Base-by-base conservation (phyloP, 2,888 invertebrate genomes). In the Sarcophaga caerulescens region DNA sequence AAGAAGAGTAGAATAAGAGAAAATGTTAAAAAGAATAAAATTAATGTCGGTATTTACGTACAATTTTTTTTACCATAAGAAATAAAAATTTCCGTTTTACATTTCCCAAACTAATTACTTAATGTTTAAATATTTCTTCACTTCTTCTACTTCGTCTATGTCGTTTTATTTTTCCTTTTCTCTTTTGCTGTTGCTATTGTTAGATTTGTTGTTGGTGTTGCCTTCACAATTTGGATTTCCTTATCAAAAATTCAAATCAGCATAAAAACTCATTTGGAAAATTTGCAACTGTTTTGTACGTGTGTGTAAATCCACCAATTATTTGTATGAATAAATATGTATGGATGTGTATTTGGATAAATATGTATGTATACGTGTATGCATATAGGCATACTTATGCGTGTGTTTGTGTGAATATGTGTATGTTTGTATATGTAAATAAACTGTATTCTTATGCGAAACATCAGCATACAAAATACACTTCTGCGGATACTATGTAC, bases 201-300 rank as follows among this genome's bases (percentile, higher is more conserved):
- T 52, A 4, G 17, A 52, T 12, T 52, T 52, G 12, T 52, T 52
- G 21, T 10, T 14, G n/a, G n/a, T n/a, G n/a, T 21, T 73, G 35
- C 63, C 57, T 63, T 77, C 10, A 35, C 35, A 35, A 8, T 35
- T 35, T 63, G 47, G 52, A 81, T 74, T 70, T 81, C 44, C 74
- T 86, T 81, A 86, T 84, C 85, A 62, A 85, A 85, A 85, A 73
- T 71, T 65, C 52, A 80, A 83, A 85, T 85, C 83, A 77, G 76
- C 80, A 84, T 86, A 84, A 62, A 84, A 86, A 78, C 80, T 84
- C 65, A 81, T 84, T 84, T 81, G 69, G 60, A 83, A 86, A 86
- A 84, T 86, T 84, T 77, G 84, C 86, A 77, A 78, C 47, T 65
- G 68, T 84, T 80, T 35, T 35, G 17, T 52, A 52, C 52, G 12